Evolutionary conservation across 30 jellyfish, hydroid and myxozoan species (phyloP), one percentile per base, ranked within the genome.

Genomic region (Sanderia malayensis): DNA sequence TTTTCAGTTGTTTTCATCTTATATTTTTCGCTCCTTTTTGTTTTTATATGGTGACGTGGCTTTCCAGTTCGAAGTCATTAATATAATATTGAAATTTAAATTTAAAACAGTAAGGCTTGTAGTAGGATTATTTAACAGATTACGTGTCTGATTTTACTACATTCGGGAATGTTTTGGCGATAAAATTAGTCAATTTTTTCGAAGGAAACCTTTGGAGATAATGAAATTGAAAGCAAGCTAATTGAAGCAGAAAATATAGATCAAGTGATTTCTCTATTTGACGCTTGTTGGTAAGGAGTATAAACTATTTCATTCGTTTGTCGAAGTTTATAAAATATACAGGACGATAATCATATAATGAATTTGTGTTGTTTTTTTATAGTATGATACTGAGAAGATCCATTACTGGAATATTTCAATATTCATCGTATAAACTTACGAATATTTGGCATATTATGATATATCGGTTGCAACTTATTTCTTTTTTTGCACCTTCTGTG

Each of bases 251-350:
- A 22, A 23, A 34, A 59, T 6, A 27, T 58, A 58, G 19, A 61
- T 4, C 77, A 74, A 26, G 3, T 76, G 46, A 73, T 53, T 59
- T 60, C 60, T 58, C 70, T 74, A 41, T 62, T 74, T n/a, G 24
- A 73, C 20, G 31, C 70, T 9, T 74, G 86, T 44, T 74, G 60
- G 86, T 74, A 28, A 74, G 86, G n/a, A 31, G 19, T 30, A 22
- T 23, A 17, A 1, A 31, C n/a, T n/a, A n/a, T n/a, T n/a, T n/a
- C n/a, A n/a, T n/a, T n/a, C n/a, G n/a, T n/a, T n/a, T n/a, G n/a
- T n/a, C n/a, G n/a, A n/a, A n/a, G n/a, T n/a, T n/a, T n/a, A n/a
- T n/a, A n/a, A n/a, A n/a, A n/a, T n/a, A n/a, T n/a, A n/a, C n/a
- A n/a, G n/a, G n/a, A n/a, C n/a, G n/a, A n/a, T n/a, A n/a, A n/a